phyloP scores from a whole-genome alignment of 1,140 invertebrate genomes.

The Parasteatoda tepidariorum region DNA sequence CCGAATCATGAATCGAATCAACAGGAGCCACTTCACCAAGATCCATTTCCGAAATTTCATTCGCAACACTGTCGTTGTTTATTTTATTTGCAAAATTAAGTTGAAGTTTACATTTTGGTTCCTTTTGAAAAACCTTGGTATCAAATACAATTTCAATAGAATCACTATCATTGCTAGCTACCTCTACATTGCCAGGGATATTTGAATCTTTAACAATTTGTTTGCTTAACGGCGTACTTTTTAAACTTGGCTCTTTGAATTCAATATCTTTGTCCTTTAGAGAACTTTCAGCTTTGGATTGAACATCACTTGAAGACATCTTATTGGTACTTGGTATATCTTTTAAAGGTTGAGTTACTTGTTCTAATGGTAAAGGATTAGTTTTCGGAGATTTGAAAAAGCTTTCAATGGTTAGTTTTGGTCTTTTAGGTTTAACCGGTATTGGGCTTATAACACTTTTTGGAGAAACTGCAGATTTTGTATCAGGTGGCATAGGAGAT shows the following conservation, averaged over 20 bases:
- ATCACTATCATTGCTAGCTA: neutral
- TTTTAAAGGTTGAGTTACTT: neutral
- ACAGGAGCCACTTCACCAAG: constrained; percentile 22
- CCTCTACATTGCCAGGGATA: too few species aligned
- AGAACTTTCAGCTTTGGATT: neutral
- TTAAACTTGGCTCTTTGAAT: too few species aligned
- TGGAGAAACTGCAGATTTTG: neutral
- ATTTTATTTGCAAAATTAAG: neutral
- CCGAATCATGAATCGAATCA: constrained; percentile 11
- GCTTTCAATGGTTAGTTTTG: constrained; percentile 34
- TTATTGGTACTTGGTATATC: neutral
- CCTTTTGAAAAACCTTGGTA: neutral
- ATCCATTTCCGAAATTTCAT: neutral
- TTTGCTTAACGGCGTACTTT: too few species aligned
- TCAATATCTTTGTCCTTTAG: neutral
- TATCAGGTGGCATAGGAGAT: neutral
- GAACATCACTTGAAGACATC: neutral
- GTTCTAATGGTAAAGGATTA: neutral
- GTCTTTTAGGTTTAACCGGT: neutral
- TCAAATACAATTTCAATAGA: neutral
- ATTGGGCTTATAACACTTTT: neutral
- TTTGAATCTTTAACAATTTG: too few species aligned
- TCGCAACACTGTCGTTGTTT: neutral
- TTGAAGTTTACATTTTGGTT: neutral
- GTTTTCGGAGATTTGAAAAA: constrained; percentile 41